Conservation (phyloP, 1,140 invertebrate species). For the Drepana arcuata region DNA sequence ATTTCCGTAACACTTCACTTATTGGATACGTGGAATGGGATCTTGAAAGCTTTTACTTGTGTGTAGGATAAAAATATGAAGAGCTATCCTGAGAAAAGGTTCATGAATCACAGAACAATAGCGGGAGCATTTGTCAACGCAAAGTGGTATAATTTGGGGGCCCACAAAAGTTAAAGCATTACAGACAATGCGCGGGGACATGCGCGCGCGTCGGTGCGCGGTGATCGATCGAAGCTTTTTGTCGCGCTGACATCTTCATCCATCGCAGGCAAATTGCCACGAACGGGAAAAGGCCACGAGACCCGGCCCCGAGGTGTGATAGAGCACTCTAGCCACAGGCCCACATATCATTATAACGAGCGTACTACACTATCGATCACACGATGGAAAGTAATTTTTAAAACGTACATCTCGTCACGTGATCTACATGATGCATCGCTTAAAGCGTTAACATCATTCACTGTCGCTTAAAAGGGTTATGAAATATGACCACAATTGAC, state of each 20-base stretch:
- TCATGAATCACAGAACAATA: too few species aligned
- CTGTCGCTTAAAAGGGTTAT: too few species aligned
- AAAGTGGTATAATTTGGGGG: too few species aligned
- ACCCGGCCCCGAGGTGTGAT: constrained; percentile 44
- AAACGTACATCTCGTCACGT: constrained; percentile 23
- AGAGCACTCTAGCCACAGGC: constrained; percentile 25
- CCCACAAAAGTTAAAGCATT: too few species aligned
- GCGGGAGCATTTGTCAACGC: too few species aligned
- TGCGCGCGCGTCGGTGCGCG: constrained; percentile 35
- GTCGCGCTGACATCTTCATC: constrained; percentile 62
- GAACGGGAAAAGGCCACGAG: constrained; percentile 33
- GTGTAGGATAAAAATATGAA: too few species aligned
- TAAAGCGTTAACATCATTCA: constrained; percentile 3
- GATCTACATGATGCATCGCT: constrained; percentile 18
- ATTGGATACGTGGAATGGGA: too few species aligned
- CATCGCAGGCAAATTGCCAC: constrained; percentile 59
- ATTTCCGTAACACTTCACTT: constrained; percentile 23
- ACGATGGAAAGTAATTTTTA: constrained; percentile 29
- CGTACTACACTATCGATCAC: constrained; percentile 58
- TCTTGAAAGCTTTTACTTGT: too few species aligned
- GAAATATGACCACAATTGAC: too few species aligned
- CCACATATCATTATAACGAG: constrained; percentile 47
- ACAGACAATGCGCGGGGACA: constrained; percentile 20
- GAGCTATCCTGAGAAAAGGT: too few species aligned
- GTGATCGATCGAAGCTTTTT: constrained; percentile 68